Evolutionary conservation across 2,888 invertebrate species (phyloP).

Genomic region (Epicampocera succincta): DNA sequence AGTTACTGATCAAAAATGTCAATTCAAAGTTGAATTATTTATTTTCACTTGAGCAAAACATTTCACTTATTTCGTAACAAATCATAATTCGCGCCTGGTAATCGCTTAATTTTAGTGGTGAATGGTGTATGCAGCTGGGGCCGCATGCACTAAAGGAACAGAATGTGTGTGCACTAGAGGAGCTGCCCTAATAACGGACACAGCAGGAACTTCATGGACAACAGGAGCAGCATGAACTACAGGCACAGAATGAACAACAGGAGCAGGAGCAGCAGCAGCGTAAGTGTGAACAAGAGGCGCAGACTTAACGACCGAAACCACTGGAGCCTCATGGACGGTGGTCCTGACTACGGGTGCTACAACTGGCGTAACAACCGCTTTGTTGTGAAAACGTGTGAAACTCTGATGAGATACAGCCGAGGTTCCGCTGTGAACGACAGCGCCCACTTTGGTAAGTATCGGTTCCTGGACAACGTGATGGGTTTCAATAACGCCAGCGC

Average conservation of each 20-base stretch:
- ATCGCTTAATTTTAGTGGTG: neutral
- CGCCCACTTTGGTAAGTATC: constrained; percentile 76
- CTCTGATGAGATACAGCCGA: constrained; percentile 84
- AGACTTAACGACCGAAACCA: constrained; percentile 75
- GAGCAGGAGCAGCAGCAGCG: constrained; percentile 7
- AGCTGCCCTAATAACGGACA: constrained; percentile 63
- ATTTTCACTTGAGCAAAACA: neutral
- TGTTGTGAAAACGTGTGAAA: constrained; percentile 82
- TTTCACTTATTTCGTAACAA: neutral
- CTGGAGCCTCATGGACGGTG: constrained; percentile 68
- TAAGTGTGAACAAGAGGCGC: constrained; percentile 40
- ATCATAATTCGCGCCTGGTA: neutral
- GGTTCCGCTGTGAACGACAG: constrained; percentile 72
- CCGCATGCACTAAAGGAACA: constrained; percentile 11
- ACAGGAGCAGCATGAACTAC: constrained; percentile 45
- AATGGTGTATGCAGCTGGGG: constrained; percentile 1
- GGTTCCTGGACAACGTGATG: constrained; percentile 75
- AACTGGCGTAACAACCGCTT: constrained; percentile 77
- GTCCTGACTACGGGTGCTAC: constrained; percentile 65
- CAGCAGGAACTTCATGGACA: constrained; percentile 55
- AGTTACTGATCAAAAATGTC: too few species aligned
- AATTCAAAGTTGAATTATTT: constrained; percentile 4
- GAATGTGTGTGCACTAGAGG: constrained; percentile 22
- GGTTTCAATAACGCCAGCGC: constrained; percentile 73
- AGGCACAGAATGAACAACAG: constrained; percentile 46